A percentile compares a stretch with the other conserved stretches of the same genome.
Evolutionary conservation across 2,797 vertebrate species (phyloP).

Genomic region (Poecile montanus): DNA sequence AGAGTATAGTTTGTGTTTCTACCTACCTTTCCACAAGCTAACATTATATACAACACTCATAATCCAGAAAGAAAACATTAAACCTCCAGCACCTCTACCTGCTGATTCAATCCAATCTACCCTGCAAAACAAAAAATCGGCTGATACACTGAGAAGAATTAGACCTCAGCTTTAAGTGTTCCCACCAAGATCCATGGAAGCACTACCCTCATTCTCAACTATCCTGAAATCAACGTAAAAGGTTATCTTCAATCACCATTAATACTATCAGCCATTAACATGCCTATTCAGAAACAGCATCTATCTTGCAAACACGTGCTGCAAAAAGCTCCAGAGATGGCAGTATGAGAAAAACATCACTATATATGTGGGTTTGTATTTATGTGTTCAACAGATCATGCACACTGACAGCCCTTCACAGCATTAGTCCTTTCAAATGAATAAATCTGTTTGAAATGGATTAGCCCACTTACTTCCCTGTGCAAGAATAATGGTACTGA

Average conservation of each 20-base stretch:
- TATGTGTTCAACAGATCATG: neutral
- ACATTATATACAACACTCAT: neutral
- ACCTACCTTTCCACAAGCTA: neutral
- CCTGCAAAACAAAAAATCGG: neutral
- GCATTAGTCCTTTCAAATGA: conserved; percentile 37
- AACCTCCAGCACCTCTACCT: neutral
- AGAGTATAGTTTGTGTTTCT: neutral
- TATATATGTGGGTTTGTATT: neutral
- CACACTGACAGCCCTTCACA: neutral
- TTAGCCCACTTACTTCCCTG: conserved; percentile 20
- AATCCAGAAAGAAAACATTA: neutral
- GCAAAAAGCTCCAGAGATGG: neutral
- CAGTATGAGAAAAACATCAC: neutral
- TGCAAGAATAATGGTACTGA: neutral
- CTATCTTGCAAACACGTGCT: neutral
- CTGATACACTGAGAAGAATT: neutral
- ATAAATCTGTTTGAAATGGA: conserved; percentile 57
- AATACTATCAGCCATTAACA: neutral
- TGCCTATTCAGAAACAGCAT: neutral
- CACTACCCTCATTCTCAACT: neutral
- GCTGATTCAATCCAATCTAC: neutral
- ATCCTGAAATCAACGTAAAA: neutral
- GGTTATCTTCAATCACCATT: neutral
- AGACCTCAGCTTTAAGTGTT: neutral
- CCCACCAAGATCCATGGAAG: neutral